These are phyloP conservation scores for Chelonia mydas DNA, from an alignment of 2,797 vertebrate species.

Conservation along the genomic window DNA sequence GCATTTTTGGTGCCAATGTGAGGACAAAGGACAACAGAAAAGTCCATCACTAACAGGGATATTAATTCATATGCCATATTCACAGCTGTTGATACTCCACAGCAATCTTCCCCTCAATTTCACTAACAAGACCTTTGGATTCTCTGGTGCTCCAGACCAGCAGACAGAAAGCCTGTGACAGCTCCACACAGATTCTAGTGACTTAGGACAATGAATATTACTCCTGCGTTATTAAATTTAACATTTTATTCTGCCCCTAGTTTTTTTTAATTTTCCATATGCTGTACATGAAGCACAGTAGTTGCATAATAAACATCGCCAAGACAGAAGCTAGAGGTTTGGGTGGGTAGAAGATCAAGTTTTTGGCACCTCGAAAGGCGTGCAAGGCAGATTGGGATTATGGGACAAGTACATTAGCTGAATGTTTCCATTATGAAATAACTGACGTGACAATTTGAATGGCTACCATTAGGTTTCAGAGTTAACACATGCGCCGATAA, in stretches of 20 bases:
- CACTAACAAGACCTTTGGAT: not conserved
- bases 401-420: not conserved
- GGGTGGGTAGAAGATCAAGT: not conserved
- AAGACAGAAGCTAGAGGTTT: rapidly evolving
- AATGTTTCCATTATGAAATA: not conserved
- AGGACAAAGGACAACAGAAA: not conserved
- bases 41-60: not conserved
- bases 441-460: not conserved
- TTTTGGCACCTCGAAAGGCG: not conserved
- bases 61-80: not conserved
- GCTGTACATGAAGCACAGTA: not conserved
- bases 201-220: not conserved
- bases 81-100: not conserved
- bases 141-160: not conserved
- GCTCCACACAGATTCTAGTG: not conserved
- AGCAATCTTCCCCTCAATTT: not conserved
- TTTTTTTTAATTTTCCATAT: not conserved
- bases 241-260: not conserved
- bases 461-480: not conserved
- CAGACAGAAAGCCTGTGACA: not conserved
- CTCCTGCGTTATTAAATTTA: not conserved
- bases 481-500: not conserved
- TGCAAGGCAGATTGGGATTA: not conserved
- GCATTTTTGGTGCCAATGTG: not conserved
- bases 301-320: not conserved